Evolutionary conservation across 2,888 invertebrate genomes (phyloP), one percentile per base, ranked within the genome.

Genomic region (Nephrotoma guestfalica): DNA sequence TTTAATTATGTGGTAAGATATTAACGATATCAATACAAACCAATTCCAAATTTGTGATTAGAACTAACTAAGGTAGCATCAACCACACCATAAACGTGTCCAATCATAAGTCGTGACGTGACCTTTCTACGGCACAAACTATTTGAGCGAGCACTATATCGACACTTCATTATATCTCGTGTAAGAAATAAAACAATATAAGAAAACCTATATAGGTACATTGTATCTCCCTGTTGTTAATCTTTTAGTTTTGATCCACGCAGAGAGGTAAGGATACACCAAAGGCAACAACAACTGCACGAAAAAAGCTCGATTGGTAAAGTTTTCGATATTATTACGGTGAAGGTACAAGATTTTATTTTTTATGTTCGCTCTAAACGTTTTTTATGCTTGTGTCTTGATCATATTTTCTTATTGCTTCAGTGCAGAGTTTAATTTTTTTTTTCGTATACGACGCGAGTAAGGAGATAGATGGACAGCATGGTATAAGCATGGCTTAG

Each of bases 401-500:
- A 30, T 30, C 30, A 30, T 30, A 71, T 71, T 18, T 71, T 71
- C 71, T 71, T 71, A 71, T 71, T 71, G 71, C 71, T 71, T 71
- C 71, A 71, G 71, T 30, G 43, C 43, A 71, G 18, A 30, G 30
- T 84, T 83, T 83, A 13, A 0, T 83, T 41, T 9, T 83, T 41
- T 13, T 84, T 84, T 41, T 84, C 41, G n/a, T 84, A 84, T 84
- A 84, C 84, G 42, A 84, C 41, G 41, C 84, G 84, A 41, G 41
- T 41, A 84, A 42, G 42, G 41, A 84, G 84, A 84, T 41, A 41
- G 41, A 42, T 42, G 42, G 84, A 42, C 84, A 84, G 84, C 84
- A 84, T 83, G 83, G 83, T 41, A 83, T 41, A 83, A 83, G 83
- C 83, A 83, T 41, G 84, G 84, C 84, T 84, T 84, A 84, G 42